These are phyloP conservation scores for Petrophora chlorosata DNA, from an alignment of 2,888 invertebrate species.

Conservation along the genomic window DNA sequence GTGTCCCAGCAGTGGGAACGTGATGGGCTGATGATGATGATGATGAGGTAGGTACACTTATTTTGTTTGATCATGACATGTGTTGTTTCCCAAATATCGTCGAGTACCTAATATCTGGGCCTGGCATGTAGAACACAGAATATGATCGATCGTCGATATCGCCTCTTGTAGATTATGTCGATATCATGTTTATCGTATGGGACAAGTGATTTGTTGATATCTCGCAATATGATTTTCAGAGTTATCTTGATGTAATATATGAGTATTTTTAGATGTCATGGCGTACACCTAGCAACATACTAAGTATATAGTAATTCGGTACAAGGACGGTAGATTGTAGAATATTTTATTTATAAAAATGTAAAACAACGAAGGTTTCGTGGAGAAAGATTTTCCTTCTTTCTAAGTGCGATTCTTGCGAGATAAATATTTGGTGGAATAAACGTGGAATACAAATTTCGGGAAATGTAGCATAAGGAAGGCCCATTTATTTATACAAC, in stretches of 20 bases:
- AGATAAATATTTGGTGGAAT: background rate
- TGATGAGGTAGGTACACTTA: too few relatives aligned
- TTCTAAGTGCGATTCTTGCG: background rate
- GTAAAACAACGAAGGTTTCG: too few relatives aligned
- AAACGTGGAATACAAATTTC: background rate
- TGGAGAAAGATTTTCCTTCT: too few relatives aligned
- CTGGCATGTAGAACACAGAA: background rate
- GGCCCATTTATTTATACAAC: background rate
- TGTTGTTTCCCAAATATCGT: constrained; percentile 7
- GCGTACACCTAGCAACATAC: background rate
- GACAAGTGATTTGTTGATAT: constrained; percentile 34
- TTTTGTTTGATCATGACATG: background rate
- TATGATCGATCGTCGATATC: constrained; percentile 36
- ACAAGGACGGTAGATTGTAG: too few relatives aligned
- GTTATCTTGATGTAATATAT: constrained; percentile 14
- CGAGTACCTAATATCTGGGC: background rate
- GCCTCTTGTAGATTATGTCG: constrained; percentile 23
- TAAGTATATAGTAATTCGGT: background rate
- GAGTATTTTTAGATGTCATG: background rate
- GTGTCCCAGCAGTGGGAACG: too few relatives aligned
- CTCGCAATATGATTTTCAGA: constrained; percentile 20
- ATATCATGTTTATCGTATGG: constrained; percentile 15
- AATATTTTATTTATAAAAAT: too few relatives aligned
- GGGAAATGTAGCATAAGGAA: background rate
- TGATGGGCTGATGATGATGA: too few relatives aligned